phyloP scores from a whole-genome alignment of 1,140 invertebrate species.

The Mactra quadrangularis region DNA sequence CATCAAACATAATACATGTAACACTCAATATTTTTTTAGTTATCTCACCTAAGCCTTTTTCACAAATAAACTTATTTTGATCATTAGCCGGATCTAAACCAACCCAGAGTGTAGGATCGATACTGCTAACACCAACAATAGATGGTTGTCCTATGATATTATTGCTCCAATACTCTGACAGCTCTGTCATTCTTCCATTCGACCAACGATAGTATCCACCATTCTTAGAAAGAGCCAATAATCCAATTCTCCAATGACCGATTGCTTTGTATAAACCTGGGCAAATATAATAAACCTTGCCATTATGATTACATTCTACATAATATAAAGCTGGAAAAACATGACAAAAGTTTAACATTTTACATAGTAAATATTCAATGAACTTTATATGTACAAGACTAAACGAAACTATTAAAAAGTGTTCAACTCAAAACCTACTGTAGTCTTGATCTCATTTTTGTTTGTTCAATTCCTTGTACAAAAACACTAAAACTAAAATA shows the following conservation, averaged over 20 bases:
- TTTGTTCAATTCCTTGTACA: too few relatives aligned
- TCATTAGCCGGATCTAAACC: not conserved
- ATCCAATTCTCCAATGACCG: constrained; percentile 11
- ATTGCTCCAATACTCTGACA: constrained; percentile 16
- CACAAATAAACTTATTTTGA: constrained; percentile 1
- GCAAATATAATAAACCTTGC: not conserved
- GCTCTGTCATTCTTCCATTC: constrained; percentile 3
- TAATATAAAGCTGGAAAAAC: not conserved
- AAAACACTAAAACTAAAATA: too few relatives aligned
- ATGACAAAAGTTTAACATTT: too few relatives aligned
- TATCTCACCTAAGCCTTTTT: constrained; percentile 14
- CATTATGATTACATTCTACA: not conserved
- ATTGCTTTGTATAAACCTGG: constrained; percentile 36
- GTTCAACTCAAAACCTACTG: too few relatives aligned
- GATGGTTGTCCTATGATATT: not conserved
- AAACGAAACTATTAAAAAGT: too few relatives aligned
- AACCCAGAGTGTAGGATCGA: not conserved
- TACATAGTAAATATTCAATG: too few relatives aligned
- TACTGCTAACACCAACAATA: not conserved
- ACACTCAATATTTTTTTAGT: too few relatives aligned
- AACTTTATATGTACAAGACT: too few relatives aligned
- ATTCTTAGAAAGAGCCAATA: constrained; percentile 20
- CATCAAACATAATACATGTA: too few relatives aligned
- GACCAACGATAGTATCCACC: constrained; percentile 33
- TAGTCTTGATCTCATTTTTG: too few relatives aligned